A percentile compares a stretch with the other conserved stretches of the same genome.
phyloP scores from a whole-genome alignment of 2,113 vertebrate genomes.

The Rhabdomys dilectus region DNA sequence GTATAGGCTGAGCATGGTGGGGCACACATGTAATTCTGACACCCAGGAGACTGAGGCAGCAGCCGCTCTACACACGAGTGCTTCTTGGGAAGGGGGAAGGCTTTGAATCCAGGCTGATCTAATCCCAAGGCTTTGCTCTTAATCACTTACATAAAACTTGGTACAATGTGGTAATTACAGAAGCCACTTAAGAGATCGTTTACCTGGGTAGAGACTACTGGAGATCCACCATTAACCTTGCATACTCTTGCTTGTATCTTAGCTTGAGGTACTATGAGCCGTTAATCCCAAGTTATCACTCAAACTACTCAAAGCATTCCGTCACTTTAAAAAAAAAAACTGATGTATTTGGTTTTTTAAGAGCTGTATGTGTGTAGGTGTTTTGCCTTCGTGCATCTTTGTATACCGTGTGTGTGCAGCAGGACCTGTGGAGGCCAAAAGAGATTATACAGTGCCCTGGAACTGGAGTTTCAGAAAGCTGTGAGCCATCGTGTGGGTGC shows the following conservation, averaged over 20 bases:
- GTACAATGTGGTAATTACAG: not conserved
- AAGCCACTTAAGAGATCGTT: not conserved
- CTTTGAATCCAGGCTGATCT: not conserved
- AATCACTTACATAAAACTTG: not conserved
- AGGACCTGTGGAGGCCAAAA: not conserved
- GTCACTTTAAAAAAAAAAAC: not conserved
- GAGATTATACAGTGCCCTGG: not conserved
- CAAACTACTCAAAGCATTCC: not conserved
- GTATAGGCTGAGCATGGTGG: not conserved
- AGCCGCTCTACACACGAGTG: accelerated
- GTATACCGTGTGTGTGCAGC: not conserved
- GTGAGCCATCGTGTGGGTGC: not conserved
- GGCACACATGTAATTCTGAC: not conserved
- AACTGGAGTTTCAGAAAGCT: not conserved
- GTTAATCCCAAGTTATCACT: too few relatives aligned
- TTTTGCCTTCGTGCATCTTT: not conserved
- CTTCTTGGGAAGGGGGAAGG: not conserved
- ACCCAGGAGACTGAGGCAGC: not conserved
- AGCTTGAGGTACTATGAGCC: too few relatives aligned
- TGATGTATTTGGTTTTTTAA: not conserved
- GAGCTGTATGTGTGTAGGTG: not conserved
- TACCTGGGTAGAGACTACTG: not conserved
- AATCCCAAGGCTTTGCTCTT: not conserved
- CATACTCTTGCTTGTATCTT: not conserved
- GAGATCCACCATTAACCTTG: not conserved